Evolutionary conservation across 2,888 invertebrate genomes (phyloP).

Genomic region (Smittia aterrima): DNA sequence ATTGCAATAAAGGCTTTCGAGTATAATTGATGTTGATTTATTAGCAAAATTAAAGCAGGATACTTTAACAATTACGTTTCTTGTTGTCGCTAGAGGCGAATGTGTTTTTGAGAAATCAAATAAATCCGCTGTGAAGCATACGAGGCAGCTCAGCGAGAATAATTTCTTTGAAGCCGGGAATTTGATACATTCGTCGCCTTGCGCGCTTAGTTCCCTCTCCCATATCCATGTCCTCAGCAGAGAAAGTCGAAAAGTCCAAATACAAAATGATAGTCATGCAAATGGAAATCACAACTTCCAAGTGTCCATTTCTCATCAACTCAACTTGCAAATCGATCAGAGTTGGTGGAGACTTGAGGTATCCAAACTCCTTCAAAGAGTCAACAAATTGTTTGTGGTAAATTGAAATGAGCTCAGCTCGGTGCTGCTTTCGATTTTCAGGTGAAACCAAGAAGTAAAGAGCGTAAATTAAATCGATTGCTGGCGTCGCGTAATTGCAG

Average conservation of each 20-base stretch:
- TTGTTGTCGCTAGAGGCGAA: no score
- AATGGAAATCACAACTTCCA: slow-evolving; percentile 36
- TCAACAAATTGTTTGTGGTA: slow-evolving; percentile 41
- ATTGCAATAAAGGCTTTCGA: no score
- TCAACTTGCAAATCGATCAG: slow-evolving; percentile 41
- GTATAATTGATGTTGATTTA: no score
- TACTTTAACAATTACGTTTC: no score
- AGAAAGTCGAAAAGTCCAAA: not conserved
- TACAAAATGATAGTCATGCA: slow-evolving; percentile 28
- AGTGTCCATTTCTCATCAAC: slow-evolving; percentile 38
- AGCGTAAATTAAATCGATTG: slow-evolving; percentile 42
- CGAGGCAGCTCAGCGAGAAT: not conserved
- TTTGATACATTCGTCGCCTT: not conserved
- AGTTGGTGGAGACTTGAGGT: slow-evolving; percentile 29
- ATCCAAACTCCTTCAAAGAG: slow-evolving; percentile 42
- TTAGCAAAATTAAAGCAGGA: no score
- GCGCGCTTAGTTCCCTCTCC: not conserved
- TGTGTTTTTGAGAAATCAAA: slow-evolving; percentile 30
- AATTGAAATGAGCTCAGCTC: slow-evolving; percentile 42
- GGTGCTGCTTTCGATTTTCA: slow-evolving; percentile 30
- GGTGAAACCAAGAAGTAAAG: slow-evolving; percentile 32
- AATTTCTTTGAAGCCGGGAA: not conserved
- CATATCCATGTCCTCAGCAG: slow-evolving; percentile 8
- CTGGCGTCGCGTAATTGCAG: slow-evolving; percentile 41
- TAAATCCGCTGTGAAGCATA: not conserved